Conservation (phyloP, 2,113 vertebrate species). For the Peromyscus maniculatus region DNA sequence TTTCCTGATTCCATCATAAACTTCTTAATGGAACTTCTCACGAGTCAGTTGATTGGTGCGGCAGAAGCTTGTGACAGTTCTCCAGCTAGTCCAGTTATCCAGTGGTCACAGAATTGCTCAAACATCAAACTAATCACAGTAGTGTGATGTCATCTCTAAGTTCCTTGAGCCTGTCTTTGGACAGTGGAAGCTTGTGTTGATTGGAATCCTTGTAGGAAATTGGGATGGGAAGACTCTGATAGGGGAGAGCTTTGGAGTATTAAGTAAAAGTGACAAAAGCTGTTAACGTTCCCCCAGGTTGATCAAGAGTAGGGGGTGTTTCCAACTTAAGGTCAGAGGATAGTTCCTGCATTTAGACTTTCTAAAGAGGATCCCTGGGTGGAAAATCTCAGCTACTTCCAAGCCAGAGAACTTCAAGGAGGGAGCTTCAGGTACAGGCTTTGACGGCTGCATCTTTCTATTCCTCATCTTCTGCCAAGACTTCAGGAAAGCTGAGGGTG, state of each 20-base stretch:
- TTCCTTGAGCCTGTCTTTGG: neutral
- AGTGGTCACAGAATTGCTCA: neutral
- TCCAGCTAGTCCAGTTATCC: neutral
- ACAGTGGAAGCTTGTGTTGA: neutral
- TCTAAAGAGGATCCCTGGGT: neutral
- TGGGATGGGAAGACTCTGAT: neutral
- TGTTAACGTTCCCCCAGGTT: neutral
- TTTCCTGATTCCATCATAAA: neutral
- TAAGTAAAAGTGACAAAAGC: neutral
- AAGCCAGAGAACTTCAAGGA: neutral
- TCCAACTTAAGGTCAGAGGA: neutral
- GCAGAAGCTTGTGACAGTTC: neutral
- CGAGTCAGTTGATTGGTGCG: neutral
- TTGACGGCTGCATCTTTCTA: neutral
- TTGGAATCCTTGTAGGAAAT: neutral
- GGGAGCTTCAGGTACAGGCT: neutral
- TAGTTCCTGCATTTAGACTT: neutral
- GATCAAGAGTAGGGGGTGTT: neutral
- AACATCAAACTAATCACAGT: neutral
- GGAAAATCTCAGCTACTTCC: neutral
- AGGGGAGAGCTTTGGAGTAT: neutral
- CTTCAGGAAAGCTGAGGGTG: neutral
- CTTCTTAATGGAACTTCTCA: neutral
- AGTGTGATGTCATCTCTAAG: neutral
- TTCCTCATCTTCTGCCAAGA: neutral